Conservation (phyloP, 2,888 invertebrate genomes). For the Nymphalis urticae region DNA sequence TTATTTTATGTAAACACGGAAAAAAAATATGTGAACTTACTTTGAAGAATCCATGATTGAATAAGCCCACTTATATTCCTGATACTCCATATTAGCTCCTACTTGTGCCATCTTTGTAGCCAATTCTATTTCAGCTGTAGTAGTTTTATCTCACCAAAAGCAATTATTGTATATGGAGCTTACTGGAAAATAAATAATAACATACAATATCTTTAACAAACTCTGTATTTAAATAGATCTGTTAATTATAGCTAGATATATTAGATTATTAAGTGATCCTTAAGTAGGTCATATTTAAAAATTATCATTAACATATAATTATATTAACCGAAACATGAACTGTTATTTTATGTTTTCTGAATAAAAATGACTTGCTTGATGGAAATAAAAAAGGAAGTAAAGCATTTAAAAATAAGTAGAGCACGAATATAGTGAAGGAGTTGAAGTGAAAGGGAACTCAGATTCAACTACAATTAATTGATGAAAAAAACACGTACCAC, state of each 20-base stretch:
- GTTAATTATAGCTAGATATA: not conserved
- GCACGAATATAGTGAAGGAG: conserved; percentile 76
- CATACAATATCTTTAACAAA: not conserved
- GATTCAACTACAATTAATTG: conserved; percentile 23
- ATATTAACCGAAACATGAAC: not conserved
- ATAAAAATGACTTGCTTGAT: not conserved
- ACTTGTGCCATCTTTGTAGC: conserved; percentile 71
- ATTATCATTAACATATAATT: not conserved
- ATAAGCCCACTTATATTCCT: conserved; percentile 92
- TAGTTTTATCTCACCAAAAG: not conserved
- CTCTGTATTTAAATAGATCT: not conserved
- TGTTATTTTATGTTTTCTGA: not conserved
- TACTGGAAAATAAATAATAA: conserved; percentile 23
- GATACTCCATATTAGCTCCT: conserved; percentile 80
- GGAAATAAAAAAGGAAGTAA: conserved; percentile 32
- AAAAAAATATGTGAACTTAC: conserved; percentile 49
- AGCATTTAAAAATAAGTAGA: conserved; percentile 63
- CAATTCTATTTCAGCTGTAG: conserved; percentile 21
- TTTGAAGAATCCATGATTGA: conserved; percentile 98
- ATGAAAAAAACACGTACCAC: conserved; percentile 17
- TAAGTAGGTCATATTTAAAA: conserved; percentile 12
- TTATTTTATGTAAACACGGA: no score
- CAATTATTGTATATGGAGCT: conserved; percentile 24
- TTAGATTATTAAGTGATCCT: not conserved
- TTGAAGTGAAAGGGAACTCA: conserved; percentile 78